A percentile compares a stretch with the other conserved stretches of the same genome.
phyloP scores from a whole-genome alignment of 2,113 vertebrate genomes.

The Tamias sibiricus region DNA sequence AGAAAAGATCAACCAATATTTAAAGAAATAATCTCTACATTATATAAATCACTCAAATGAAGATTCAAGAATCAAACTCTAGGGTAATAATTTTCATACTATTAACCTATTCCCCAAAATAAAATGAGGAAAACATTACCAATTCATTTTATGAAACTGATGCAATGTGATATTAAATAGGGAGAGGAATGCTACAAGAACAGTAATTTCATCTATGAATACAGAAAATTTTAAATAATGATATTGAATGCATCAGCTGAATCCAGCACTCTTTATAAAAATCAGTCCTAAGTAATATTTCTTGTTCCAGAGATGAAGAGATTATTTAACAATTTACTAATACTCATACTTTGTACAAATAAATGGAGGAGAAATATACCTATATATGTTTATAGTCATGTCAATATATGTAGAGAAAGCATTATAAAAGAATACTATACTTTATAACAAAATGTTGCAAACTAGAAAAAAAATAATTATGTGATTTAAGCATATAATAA shows the following conservation, averaged over 20 bases:
- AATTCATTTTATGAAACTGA: not conserved
- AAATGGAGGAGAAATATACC: not conserved
- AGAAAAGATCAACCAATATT: not conserved
- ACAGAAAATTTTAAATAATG: slow-evolving; percentile 33
- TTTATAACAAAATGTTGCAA: not conserved
- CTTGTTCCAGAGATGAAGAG: not conserved
- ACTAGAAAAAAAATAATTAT: not conserved
- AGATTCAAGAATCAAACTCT: not conserved
- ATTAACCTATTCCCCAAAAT: not conserved
- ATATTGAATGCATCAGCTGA: not conserved
- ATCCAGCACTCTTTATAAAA: not conserved
- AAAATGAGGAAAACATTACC: not conserved
- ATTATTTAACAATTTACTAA: not conserved
- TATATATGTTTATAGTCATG: not conserved
- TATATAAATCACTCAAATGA: not conserved
- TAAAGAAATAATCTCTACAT: not conserved
- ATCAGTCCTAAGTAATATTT: not conserved
- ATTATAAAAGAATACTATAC: not conserved
- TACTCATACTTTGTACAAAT: not conserved
- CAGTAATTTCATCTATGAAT: slow-evolving; percentile 34
- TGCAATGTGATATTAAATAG: slow-evolving; percentile 1
- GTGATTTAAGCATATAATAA: not conserved
- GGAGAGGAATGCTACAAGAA: not conserved
- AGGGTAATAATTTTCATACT: not conserved
- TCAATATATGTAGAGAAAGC: not conserved